These are phyloP conservation scores for Chionomys nivalis DNA, from an alignment of 2,113 vertebrate genomes.

Conservation along the genomic window DNA sequence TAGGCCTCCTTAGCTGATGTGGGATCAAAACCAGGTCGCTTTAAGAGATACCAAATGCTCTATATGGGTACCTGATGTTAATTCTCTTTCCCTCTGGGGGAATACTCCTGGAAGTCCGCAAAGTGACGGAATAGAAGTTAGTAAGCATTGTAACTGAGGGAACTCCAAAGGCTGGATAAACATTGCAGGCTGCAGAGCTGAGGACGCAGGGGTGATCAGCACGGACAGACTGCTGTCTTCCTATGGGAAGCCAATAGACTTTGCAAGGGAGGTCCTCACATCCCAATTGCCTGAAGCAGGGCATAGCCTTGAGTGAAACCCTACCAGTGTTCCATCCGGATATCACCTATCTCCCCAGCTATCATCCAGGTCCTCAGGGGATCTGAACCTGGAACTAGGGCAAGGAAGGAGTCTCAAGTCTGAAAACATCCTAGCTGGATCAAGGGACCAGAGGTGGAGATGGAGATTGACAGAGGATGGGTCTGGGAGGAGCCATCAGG, in stretches of 20 bases:
- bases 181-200: background rate
- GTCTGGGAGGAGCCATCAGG: background rate
- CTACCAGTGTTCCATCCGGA: too few relatives aligned
- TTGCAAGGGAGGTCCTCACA: background rate
- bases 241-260: background rate
- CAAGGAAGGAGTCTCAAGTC: background rate
- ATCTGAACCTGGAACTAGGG: background rate
- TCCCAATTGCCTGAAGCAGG: background rate
- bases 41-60: background rate
- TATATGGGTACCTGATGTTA: background rate
- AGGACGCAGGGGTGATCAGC: background rate
- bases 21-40: background rate
- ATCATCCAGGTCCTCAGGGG: background rate
- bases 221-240: fast-evolving
- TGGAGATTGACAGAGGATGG: background rate
- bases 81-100: background rate
- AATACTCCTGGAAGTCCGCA: background rate
- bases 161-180: background rate
- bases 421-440: background rate
- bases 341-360: background rate
- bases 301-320: fast-evolving
- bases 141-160: background rate
- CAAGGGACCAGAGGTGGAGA: background rate
- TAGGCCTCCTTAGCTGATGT: background rate
- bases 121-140: background rate